phyloP scores from a whole-genome alignment of 2,113 vertebrate genomes.

The Tretioscincus oriximinensis region DNA sequence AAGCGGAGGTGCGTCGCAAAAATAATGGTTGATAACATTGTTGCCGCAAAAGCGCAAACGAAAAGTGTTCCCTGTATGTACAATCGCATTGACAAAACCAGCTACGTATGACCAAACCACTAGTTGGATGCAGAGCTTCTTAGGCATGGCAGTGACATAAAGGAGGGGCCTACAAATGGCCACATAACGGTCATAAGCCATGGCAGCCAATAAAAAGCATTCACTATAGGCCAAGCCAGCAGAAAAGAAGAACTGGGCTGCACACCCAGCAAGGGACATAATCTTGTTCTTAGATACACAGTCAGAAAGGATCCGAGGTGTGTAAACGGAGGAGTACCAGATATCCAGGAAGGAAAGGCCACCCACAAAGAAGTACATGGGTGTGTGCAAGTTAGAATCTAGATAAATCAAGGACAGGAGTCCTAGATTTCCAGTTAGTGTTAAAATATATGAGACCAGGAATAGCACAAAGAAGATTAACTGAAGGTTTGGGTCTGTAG shows the following conservation, averaged over 20 bases:
- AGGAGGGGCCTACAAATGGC: slow-evolving; percentile 52
- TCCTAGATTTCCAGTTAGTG: slow-evolving; percentile 43
- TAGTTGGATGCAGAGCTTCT: slow-evolving; percentile 37
- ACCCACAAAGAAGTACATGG: slow-evolving; percentile 62
- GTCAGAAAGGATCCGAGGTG: slow-evolving; percentile 49
- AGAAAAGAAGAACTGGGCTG: slow-evolving; percentile 54
- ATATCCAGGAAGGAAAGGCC: slow-evolving; percentile 55
- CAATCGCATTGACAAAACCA: slow-evolving; percentile 52
- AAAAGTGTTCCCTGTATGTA: slow-evolving; percentile 58
- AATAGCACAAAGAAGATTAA: slow-evolving; percentile 46
- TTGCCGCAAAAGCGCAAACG: slow-evolving; percentile 51
- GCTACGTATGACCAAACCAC: slow-evolving; percentile 37
- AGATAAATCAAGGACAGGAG: slow-evolving; percentile 45
- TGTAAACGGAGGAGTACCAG: slow-evolving; percentile 52
- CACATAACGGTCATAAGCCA: slow-evolving; percentile 49
- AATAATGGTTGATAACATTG: slow-evolving; percentile 57
- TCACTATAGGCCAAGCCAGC: slow-evolving; percentile 46
- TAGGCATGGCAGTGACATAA: slow-evolving; percentile 47
- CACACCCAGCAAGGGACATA: slow-evolving; percentile 51
- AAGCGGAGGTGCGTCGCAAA: slow-evolving; percentile 56
- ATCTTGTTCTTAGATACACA: slow-evolving; percentile 46
- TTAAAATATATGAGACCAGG: slow-evolving; percentile 42
- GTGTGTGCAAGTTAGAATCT: slow-evolving; percentile 41
- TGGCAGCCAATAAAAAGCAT: slow-evolving; percentile 48
- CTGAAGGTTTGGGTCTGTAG: slow-evolving; percentile 14